Evolutionary conservation across 2,113 vertebrate species (phyloP).

Genomic region (Coracopsis vasa): DNA sequence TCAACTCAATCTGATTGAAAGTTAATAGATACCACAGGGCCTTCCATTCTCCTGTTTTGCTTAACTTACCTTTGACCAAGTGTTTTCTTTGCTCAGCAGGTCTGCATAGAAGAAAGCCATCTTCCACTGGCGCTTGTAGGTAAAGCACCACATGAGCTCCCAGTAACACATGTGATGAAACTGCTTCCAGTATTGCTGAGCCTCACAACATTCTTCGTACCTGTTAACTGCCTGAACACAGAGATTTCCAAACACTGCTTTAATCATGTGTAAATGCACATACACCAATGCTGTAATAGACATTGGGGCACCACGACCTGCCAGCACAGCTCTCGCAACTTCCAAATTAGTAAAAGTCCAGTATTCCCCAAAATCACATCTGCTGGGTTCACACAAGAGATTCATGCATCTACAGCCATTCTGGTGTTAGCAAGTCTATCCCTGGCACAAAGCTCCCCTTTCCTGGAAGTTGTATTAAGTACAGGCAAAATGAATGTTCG

Average conservation of each 20-base stretch:
- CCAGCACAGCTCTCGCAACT: background rate
- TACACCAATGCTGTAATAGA: background rate
- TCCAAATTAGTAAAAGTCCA: background rate
- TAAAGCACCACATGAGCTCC: slow-evolving; percentile 99
- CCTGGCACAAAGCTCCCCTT: background rate
- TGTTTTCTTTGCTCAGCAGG: slow-evolving; percentile 94
- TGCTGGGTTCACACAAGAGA: background rate
- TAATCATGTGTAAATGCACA: background rate
- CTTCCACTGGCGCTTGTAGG: slow-evolving; percentile 95
- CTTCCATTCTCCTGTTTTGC: background rate
- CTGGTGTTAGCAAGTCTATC: background rate
- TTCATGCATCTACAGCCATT: background rate
- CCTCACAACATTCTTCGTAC: slow-evolving; percentile 94
- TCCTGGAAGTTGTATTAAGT: background rate
- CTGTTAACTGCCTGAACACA: slow-evolving; percentile 83
- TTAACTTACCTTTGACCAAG: slow-evolving; percentile 91
- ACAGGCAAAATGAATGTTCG: background rate
- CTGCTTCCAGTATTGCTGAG: slow-evolving; percentile 96
- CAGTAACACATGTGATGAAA: slow-evolving; percentile 99
- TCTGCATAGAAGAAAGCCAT: slow-evolving; percentile 98
- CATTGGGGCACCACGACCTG: background rate
- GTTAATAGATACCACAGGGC: background rate
- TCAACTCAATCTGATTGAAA: background rate
- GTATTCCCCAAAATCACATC: background rate
- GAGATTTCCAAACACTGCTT: background rate